These are phyloP conservation scores for Anthophora plumipes DNA, from an alignment of 2,888 invertebrate species.

Conservation along the genomic window DNA sequence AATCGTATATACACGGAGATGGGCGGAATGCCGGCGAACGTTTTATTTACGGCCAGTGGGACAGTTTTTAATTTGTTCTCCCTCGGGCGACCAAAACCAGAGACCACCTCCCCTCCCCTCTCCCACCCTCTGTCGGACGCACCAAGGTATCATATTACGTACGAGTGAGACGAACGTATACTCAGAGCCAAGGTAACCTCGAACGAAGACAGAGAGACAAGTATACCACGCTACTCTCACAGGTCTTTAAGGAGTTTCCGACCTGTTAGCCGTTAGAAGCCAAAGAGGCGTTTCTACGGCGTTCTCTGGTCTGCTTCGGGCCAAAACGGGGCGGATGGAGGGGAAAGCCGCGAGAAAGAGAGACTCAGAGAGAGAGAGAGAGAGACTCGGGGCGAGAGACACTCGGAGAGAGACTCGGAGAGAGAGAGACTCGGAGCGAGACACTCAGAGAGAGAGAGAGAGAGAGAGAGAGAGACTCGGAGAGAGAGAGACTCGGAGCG, in stretches of 20 bases:
- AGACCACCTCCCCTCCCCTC: neutral
- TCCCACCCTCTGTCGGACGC: neutral
- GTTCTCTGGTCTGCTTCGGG: constrained; percentile 58
- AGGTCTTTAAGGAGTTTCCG: constrained; percentile 82
- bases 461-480: too few species aligned
- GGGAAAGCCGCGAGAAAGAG: too few species aligned
- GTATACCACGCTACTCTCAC: constrained; percentile 30
- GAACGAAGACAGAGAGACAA: constrained; percentile 8
- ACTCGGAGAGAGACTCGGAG: too few species aligned
- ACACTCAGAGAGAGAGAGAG: too few species aligned
- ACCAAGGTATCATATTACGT: neutral
- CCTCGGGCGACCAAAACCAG: constrained; percentile 73
- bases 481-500: too few species aligned
- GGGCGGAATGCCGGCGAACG: constrained; percentile 82
- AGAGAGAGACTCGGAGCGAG: too few species aligned
- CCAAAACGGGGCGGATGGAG: too few species aligned
- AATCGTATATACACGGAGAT: constrained; percentile 76
- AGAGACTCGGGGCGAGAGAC: too few species aligned
- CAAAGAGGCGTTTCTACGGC: constrained; percentile 82
- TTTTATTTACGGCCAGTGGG: constrained; percentile 84
- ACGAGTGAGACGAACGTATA: neutral
- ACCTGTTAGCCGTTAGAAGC: constrained; percentile 83
- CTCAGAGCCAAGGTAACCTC: neutral
- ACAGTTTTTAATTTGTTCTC: constrained; percentile 85
- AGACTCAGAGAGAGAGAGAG: too few species aligned